Evolutionary conservation across 2,888 invertebrate genomes (phyloP).

Genomic region (Axea sp.): DNA sequence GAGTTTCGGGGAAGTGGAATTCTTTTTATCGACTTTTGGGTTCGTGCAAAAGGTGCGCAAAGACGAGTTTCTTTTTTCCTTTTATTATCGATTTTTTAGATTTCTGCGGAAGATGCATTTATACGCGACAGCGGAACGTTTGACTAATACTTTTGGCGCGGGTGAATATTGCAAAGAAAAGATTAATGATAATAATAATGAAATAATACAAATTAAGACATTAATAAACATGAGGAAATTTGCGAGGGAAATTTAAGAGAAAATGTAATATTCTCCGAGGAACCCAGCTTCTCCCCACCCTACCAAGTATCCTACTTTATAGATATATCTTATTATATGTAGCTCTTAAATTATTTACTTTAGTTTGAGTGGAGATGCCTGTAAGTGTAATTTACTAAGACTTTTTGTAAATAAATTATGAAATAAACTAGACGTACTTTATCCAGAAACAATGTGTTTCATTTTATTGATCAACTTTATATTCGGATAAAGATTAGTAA

Average conservation of each 20-base stretch:
- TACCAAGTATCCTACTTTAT: slow-evolving; percentile 77
- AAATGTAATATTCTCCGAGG: slow-evolving; percentile 63
- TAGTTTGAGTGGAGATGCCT: slow-evolving; percentile 79
- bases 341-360: slow-evolving; percentile 79
- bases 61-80: slow-evolving; percentile 6
- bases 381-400: slow-evolving; percentile 79
- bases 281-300: slow-evolving; percentile 75
- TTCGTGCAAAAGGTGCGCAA: slow-evolving; percentile 42
- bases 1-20: slow-evolving; percentile 40
- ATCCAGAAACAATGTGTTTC: slow-evolving; percentile 70
- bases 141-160: slow-evolving; percentile 6
- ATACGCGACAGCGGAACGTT: slow-evolving; percentile 27
- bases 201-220: slow-evolving; percentile 24
- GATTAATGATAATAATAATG: slow-evolving; percentile 4
- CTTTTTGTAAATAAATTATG: slow-evolving; percentile 79
- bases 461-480: no score
- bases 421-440: slow-evolving; percentile 79
- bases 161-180: slow-evolving; percentile 13
- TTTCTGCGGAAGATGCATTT: slow-evolving; percentile 37
- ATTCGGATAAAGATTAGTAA: no score
- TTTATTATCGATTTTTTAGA: slow-evolving; percentile 12
- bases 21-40: slow-evolving; percentile 35
- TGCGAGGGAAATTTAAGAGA: slow-evolving; percentile 17
- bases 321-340: slow-evolving; percentile 79
- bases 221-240: slow-evolving; percentile 25